A percentile compares a stretch with the other conserved stretches of the same genome.
These are phyloP conservation scores for Aphyosemion australe DNA, from an alignment of 2,113 vertebrate species.

Conservation along the genomic window DNA sequence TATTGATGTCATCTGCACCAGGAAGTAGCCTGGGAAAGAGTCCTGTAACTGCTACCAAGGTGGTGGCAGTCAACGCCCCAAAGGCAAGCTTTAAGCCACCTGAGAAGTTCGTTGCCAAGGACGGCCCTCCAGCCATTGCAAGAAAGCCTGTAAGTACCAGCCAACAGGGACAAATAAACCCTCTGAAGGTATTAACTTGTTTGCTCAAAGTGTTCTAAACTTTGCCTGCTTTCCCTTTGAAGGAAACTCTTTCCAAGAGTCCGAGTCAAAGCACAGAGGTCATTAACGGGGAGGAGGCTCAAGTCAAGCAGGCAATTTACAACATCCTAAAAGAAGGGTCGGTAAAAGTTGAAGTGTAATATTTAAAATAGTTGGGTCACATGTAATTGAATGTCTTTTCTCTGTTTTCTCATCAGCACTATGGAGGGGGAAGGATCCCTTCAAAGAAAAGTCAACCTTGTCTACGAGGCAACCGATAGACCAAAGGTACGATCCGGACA, in stretches of 20 bases:
- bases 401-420: conserved; percentile 70
- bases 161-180: not conserved
- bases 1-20: conserved; percentile 34
- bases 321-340: conserved; percentile 85
- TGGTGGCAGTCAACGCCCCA: conserved; percentile 43
- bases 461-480: conserved; percentile 78
- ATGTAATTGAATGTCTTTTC: not conserved
- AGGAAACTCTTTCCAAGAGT: conserved; percentile 83
- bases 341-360: conserved; percentile 12
- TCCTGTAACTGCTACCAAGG: conserved; percentile 59
- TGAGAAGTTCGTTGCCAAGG: conserved; percentile 63
- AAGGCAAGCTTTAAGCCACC: conserved; percentile 55
- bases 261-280: conserved; percentile 69
- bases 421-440: conserved; percentile 76
- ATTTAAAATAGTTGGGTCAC: too few relatives aligned
- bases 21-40: conserved; percentile 53
- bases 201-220: conserved; percentile 1
- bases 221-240: conserved; percentile 45
- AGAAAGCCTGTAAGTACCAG: conserved; percentile 82
- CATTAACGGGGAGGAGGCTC: conserved; percentile 61
- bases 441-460: conserved; percentile 75
- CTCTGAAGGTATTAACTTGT: not conserved
- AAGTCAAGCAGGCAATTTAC: conserved; percentile 78
- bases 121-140: conserved; percentile 57
- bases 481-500: conserved; percentile 71